Percentiles rank a stretch among this genome's conserved stretches.
phyloP scores from a whole-genome alignment of 1,140 invertebrate genomes.

The Macrobrachium rosenbergii region DNA sequence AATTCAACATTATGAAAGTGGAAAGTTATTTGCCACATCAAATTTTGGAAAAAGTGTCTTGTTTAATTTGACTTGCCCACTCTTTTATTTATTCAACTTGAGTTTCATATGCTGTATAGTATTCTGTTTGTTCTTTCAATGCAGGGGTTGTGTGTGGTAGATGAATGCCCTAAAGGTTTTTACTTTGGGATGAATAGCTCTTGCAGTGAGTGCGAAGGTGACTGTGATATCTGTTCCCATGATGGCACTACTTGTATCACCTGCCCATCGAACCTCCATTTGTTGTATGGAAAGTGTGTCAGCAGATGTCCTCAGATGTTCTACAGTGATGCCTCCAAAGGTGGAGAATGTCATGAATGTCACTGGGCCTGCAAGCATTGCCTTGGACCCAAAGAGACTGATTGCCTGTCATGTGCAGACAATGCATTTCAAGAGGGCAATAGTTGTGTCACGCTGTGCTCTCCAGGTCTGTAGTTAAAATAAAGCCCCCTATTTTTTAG shows the following conservation, averaged over 20 bases:
- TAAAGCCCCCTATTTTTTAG: too few relatives aligned
- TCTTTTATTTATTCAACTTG: not conserved
- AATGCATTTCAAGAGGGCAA: constrained; percentile 46
- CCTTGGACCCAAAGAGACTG: constrained; percentile 46
- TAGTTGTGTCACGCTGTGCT: constrained; percentile 56
- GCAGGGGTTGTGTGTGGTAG: constrained; percentile 48
- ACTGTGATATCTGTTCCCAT: constrained; percentile 44
- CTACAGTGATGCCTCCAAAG: constrained; percentile 38
- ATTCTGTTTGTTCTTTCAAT: not conserved
- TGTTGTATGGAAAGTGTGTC: constrained; percentile 61
- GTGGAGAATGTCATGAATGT: constrained; percentile 59
- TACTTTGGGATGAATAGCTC: constrained; percentile 21
- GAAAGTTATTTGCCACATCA: too few relatives aligned
- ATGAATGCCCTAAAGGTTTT: constrained; percentile 41
- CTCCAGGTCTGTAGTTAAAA: constrained; percentile 38
- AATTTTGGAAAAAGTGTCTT: too few relatives aligned
- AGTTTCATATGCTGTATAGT: not conserved
- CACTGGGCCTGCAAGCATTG: constrained; percentile 63
- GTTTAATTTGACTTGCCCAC: too few relatives aligned
- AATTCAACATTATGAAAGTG: too few relatives aligned
- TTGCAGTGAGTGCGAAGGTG: constrained; percentile 48
- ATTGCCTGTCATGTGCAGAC: constrained; percentile 52
- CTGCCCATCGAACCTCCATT: constrained; percentile 40
- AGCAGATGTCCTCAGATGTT: constrained; percentile 55
- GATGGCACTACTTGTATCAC: constrained; percentile 52